Percentiles rank a stretch among this genome's conserved stretches.
These are phyloP conservation scores for Tuberolachnus salignus DNA, from an alignment of 2,888 invertebrate genomes.

Conservation along the genomic window DNA sequence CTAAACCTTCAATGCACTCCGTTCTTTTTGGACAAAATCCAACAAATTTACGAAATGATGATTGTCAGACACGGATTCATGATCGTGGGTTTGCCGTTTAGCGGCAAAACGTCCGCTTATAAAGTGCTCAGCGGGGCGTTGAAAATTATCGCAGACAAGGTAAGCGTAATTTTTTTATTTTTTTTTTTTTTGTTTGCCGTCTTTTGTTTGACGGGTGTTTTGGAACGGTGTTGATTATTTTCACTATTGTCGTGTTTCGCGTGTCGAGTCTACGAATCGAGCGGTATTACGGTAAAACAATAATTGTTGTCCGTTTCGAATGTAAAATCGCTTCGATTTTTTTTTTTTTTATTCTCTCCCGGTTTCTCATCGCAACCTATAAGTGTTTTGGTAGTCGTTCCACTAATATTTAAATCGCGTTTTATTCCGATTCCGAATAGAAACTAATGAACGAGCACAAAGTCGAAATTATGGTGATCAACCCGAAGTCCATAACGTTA, in stretches of 20 bases:
- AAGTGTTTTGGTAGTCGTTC: no score
- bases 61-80: conserved; percentile 92
- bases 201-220: no score
- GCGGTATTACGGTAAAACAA: no score
- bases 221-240: no score
- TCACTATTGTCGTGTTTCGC: no score
- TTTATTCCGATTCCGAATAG: neutral
- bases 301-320: no score
- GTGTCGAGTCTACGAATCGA: no score
- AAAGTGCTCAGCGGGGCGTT: conserved; percentile 81
- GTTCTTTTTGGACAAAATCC: conserved; percentile 85
- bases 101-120: conserved; percentile 90
- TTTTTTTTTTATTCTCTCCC: no score
- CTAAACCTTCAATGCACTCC: conserved; percentile 83
- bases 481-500: conserved; percentile 95
- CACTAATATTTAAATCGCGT: no score
- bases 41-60: conserved; percentile 94
- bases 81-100: conserved; percentile 90
- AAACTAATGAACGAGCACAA: conserved; percentile 65
- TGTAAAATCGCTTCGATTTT: no score
- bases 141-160: conserved; percentile 75
- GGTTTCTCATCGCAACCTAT: no score
- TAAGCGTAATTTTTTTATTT: conserved; percentile 60
- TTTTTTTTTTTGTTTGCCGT: no score
- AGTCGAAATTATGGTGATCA: conserved; percentile 81